Conservation (phyloP, 2,888 invertebrate species). For the Tryphoninae sp. region DNA sequence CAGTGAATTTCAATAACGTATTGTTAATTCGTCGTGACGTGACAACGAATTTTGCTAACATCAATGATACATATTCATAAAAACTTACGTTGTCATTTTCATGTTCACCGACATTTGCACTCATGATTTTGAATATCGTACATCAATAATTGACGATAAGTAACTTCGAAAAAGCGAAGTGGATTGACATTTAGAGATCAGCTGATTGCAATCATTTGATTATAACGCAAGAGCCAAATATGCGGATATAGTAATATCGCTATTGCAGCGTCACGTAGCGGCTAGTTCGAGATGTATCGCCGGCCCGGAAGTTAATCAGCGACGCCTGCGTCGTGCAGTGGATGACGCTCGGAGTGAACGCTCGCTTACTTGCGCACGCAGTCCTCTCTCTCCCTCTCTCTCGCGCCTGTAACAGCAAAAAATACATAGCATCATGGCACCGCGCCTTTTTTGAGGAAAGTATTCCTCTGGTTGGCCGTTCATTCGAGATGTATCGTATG, state of each 20-base stretch:
- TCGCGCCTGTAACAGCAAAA: background rate
- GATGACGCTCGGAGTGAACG: background rate
- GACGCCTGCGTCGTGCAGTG: background rate
- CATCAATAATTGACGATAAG: constrained; percentile 44
- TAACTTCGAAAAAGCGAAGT: background rate
- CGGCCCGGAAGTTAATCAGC: background rate
- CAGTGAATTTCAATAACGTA: background rate
- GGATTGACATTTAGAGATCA: constrained; percentile 45
- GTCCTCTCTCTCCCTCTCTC: background rate
- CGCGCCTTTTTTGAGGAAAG: background rate
- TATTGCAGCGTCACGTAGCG: background rate
- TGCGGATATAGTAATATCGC: background rate
- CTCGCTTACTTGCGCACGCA: background rate
- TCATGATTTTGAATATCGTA: constrained; percentile 44
- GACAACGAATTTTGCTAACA: background rate
- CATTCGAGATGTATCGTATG: background rate
- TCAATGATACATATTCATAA: constrained; percentile 1
- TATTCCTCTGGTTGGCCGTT: background rate
- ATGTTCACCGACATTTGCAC: constrained; percentile 41
- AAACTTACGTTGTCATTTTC: constrained; percentile 50
- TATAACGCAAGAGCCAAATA: background rate
- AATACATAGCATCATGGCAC: background rate
- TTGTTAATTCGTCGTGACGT: background rate
- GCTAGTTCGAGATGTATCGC: background rate
- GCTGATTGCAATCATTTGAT: constrained; percentile 29